Evolutionary conservation across 2,797 vertebrate genomes (phyloP), one percentile per base, ranked within the genome.

Genomic region (Ctenosaura bakeri): DNA sequence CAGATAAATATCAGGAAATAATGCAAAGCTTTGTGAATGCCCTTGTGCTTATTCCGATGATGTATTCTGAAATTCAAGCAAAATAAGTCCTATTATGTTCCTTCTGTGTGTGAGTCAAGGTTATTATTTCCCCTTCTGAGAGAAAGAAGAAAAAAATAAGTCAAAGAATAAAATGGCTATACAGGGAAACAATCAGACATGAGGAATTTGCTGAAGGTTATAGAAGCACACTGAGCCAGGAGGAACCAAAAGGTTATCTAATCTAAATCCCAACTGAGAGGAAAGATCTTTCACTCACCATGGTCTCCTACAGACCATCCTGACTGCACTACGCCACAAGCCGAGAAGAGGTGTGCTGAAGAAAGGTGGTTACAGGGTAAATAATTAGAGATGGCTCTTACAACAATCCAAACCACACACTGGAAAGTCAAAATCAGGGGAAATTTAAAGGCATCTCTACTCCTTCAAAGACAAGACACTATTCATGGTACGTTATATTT

Each of bases 231-330:
- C n/a, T 24, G 32, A 81, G n/a, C 74, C 6, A n/a, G 10, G 76
- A 87, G 56, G 26, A 87, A 87, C 56, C 76, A 66, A 64, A 79
- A n/a, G 62, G 77, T 81, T 71, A 71, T 80, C 77, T 54, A 52
- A 81, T 38, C 29, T 81, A 54, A 52, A 38, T 50, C 59, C 64
- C 46, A 71, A 4, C 78, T 71, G 78, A 29, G 50, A 81, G 56
- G 9, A 64, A 79, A 64, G 76, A 64, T 87, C 32, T 50, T 42
- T 77, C 56, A 42, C 38, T 87, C 62, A 79, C 59, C 56, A 71
- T 5, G 38, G 14, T 46, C 35, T 38, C 52, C 50, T 18, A 59
- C 26, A 77, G 85, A 50, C 14, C 42, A 50, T n/a, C 26, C 38
- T 50, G 59, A 59, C 85, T 76, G 13, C 4, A 59, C n/a, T 29